Base-by-base conservation (phyloP, 2,113 vertebrate genomes). In the Tauraco erythrolophus region DNA sequence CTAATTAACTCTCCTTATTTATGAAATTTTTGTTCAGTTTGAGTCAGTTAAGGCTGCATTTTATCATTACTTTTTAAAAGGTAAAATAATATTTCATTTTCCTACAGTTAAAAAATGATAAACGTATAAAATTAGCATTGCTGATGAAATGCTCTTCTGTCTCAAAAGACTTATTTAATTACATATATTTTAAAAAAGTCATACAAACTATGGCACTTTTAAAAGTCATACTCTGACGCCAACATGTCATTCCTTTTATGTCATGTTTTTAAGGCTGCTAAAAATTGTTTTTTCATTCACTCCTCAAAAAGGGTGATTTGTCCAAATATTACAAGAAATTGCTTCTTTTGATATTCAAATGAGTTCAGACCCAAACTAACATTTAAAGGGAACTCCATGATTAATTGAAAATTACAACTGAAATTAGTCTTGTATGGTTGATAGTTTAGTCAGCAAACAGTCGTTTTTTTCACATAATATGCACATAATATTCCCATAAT, bases 291-390 rank as follows among this genome's bases (percentile, higher is more conserved):
- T 92, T 94, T 88, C 50, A 51, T 84, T 93, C 75, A 75, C 43
- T 92, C 80, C 15, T 93, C 56, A 76, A 82, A 92, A 84, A 75
- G 46, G 39, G 89, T 61, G 17, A 70, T 92, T 91, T 92, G 53
- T 95, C 60, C 79, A 93, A 82, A 89, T 95, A 88, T 94, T 83
- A 84, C 30, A 88, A 19, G 45, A 37, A 92, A 91, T 84, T 92
- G 13, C 84, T 97, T 95, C 71, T 93, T 96, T 81, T 89, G 61
- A 62, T 94, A 87, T 81, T 93, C 31, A 60, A n/a, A 82, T 85
- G 7, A 95, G 43, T 85, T 96, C 65, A 92, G 71, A 89, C 41
- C 45, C 30, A 82, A 85, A 96, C 39, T 80, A 95, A 75, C 45
- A 87, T 92, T 96, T 95, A 91, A 96, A 91, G 56, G 48, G 62